Evolutionary conservation across 2,888 invertebrate genomes (phyloP), one percentile per base, ranked within the genome.

Genomic region (Halocaridina rubra): DNA sequence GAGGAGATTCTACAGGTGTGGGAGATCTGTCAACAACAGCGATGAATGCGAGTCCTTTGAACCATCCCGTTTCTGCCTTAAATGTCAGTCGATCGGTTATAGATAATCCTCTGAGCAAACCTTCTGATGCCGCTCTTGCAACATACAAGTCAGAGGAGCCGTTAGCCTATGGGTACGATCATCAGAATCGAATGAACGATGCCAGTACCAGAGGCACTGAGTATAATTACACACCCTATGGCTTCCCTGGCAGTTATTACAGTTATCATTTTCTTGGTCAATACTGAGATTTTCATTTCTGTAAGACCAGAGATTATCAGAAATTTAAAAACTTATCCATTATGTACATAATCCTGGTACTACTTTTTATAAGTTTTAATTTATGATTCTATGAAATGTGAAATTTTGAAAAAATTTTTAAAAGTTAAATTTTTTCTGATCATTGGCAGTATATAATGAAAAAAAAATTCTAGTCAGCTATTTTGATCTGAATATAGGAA

Each of bases 261-360:
- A 85, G 88, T 8, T 88, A 88, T 75, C 88, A 88, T 59, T 88
- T 88, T 71, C 81, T 88, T 22, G 88, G 88, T 8, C 88, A 88
- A 74, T 88, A 88, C 57, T 88, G 32, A 86, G 33, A 19, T 24
- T 5, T 61, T n/a, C 8, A 19, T n/a, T 4, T 64, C 16, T 16
- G 30, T 27, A 30, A 24, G 69, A 7, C 27, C 19, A 30, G 24
- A n/a, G 7, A 69, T 27, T 4, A 24, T 4, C 5, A 24, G 29
- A 24, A 30, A 22, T 27, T 69, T 69, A 5, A 30, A 16, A 5
- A 8, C 69, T n/a, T 27, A 69, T 22, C 24, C 8, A 69, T 7
- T 59, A 59, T 59, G n/a, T 8, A 59, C 22, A 59, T 8, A 59
- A 7, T 8, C n/a, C n/a, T n/a, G n/a, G n/a, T n/a, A n/a, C n/a